Conservation (phyloP, 2,888 invertebrate genomes). For the Oscheius myriophilus region DNA sequence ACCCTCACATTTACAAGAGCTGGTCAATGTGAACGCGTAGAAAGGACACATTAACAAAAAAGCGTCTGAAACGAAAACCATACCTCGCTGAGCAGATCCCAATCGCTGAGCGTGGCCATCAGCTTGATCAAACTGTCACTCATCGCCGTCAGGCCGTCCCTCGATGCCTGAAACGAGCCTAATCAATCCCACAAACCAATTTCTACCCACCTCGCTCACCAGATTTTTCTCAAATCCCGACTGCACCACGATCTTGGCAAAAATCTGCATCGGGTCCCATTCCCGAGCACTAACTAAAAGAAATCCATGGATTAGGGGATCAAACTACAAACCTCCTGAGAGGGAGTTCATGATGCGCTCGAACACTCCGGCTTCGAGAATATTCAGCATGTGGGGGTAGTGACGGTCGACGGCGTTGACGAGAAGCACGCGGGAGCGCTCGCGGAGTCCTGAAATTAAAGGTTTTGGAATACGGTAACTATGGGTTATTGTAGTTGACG, state of each 20-base stretch:
- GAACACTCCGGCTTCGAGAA: conserved; percentile 23
- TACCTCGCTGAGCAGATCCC: conserved; percentile 40
- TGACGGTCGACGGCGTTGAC: conserved; percentile 7
- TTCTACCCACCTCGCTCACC: conserved; percentile 5
- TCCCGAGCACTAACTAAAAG: conserved; percentile 25
- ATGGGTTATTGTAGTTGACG: too few species aligned
- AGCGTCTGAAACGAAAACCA: too few species aligned
- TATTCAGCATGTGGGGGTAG: conserved; percentile 13
- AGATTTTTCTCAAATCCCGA: conserved; percentile 31
- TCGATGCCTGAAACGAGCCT: conserved; percentile 34
- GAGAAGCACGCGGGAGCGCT: conserved; percentile 4
- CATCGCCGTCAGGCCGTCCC: conserved; percentile 36
- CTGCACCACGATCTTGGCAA: conserved; percentile 31
- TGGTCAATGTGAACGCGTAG: too few species aligned
- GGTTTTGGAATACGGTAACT: too few species aligned
- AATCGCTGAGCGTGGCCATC: conserved; percentile 23
- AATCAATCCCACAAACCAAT: not conserved
- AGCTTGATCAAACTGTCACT: conserved; percentile 35
- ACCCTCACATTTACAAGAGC: too few species aligned
- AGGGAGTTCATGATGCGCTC: conserved; percentile 6
- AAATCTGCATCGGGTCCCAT: conserved; percentile 36
- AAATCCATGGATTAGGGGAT: not conserved
- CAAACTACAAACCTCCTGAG: not conserved
- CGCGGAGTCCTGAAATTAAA: conserved; percentile 25
- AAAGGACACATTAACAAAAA: not conserved